Evolutionary conservation across 1,140 invertebrate genomes (phyloP), one percentile per base, ranked within the genome.

Genomic region (Onthophagus taurus): DNA sequence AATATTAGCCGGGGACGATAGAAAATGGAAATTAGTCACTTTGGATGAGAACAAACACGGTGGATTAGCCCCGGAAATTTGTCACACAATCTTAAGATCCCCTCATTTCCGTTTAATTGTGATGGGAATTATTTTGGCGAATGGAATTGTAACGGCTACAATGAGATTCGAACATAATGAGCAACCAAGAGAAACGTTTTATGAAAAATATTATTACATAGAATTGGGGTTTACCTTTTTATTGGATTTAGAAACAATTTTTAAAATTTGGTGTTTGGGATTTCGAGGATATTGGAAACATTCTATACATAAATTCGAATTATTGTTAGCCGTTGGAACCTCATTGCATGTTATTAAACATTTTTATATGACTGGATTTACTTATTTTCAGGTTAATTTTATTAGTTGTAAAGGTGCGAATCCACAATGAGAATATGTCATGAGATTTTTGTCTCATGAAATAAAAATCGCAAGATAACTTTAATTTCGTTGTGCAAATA

Each of bases 201-300:
- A 89, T 57, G 78, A 90, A 61, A 81, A 85, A 52, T 96, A 96
- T 67, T 98, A 98, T 63, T 95, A 91, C 62, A 84, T 89, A 21
- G 95, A 99, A 74, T 81, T 96, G 45, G 83, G 82, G 0, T 98
- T 98, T 61, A 98, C 96, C 0, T 78, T 95, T 42, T 80, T 99
- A 49, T 81, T 99, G 53, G 84, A 97, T 58, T 68, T 98, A 39
- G 97, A 99, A 72, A 89, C 90, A 0, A 54, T 97, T 1, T 92
- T 99, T 56, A 99, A 99, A 72, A 89, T 99, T 52, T 96, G 93
- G 81, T 98, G 95, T 66, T 72, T 98, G 23, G 95, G 96, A 2
- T 88, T 92, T 67, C 76, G 83, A 47, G 87, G 89, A 12, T 99
- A 99, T 64, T 90, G 89, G 59, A 88, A 91, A 57, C 87, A 97